Percentiles rank a stretch among this genome's conserved stretches.
phyloP scores from a whole-genome alignment of 1,140 invertebrate genomes.

The Wiebesia pumilae region DNA sequence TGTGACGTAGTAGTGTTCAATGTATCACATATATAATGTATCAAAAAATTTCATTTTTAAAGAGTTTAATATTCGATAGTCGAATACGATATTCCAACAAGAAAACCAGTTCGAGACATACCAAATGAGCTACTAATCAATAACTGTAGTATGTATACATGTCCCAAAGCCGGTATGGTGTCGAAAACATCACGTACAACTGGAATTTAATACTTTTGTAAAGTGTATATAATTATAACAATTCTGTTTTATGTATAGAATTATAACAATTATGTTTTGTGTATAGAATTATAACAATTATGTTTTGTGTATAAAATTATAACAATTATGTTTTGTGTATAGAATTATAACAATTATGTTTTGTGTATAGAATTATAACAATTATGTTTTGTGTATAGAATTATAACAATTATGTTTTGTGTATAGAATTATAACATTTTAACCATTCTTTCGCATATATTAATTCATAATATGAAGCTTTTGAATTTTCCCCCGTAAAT shows the following conservation, averaged over 20 bases:
- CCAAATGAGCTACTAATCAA: neutral
- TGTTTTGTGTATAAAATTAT: too few relatives aligned
- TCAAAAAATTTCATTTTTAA: slow-evolving; percentile 6
- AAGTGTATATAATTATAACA: neutral
- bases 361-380: too few relatives aligned
- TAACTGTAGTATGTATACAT: neutral
- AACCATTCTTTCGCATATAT: neutral
- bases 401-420: too few relatives aligned
- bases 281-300: too few relatives aligned
- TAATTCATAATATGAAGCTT: neutral
- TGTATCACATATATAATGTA: neutral
- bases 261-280: too few relatives aligned
- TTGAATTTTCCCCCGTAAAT: neutral
- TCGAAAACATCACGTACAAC: slow-evolving; percentile 30
- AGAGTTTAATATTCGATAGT: neutral
- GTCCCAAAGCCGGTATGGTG: neutral
- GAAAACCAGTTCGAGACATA: neutral
- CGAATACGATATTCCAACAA: neutral
- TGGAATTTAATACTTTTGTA: slow-evolving; percentile 28
- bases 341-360: too few relatives aligned
- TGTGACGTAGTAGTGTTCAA: neutral
- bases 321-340: too few relatives aligned
- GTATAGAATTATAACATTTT: neutral
- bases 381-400: too few relatives aligned
- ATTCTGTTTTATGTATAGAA: too few relatives aligned